Evolutionary conservation across 2,888 invertebrate species (phyloP), one percentile per base, ranked within the genome.

Genomic region (Lepetodrilus schrolli): DNA sequence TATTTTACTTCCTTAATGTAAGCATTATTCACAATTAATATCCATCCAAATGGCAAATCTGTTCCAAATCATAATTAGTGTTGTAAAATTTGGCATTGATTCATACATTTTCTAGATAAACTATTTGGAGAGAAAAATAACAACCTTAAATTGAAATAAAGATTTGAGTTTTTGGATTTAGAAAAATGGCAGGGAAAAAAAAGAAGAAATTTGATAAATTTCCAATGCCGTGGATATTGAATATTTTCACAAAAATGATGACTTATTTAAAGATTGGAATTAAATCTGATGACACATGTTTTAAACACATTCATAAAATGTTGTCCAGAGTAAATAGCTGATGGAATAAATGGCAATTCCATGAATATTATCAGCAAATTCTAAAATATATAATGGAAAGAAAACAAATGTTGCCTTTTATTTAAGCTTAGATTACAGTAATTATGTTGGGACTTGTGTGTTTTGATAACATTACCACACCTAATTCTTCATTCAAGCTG

Each of bases 321-420:
- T 43, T 17, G 13, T 43, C 43, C 17, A 43, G 43, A 13, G 43
- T 17, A 43, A 43, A 13, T 43, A 17, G 43, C 4, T 10, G 43
- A 13, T 17, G 10, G 17, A 43, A 17, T 43, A 17, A 43, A 13
- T 43, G 43, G 43, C 43, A 43, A 10, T 43, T 43, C 43, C 43
- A 17, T 43, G 43, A 13, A 43, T 43, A 58, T 26, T 58, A 26
- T 34, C 30, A 30, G 58, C 17, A 58, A 58, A 58, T 58, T 26
- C 20, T 17, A 58, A 58, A 58, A 58, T 30, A 58, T 30, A 30
- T 30, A 13, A 30, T 30, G 58, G 30, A 58, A 58, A 21, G 17
- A 30, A 34, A 30, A 58, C 26, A 58, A 58, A 58, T 58, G 34
- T 58, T 58, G 58, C 34, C 58, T 58, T 58, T 58, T 58, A 58